Evolutionary conservation across 2,113 vertebrate species (phyloP).

Genomic region (Lepus europaeus): DNA sequence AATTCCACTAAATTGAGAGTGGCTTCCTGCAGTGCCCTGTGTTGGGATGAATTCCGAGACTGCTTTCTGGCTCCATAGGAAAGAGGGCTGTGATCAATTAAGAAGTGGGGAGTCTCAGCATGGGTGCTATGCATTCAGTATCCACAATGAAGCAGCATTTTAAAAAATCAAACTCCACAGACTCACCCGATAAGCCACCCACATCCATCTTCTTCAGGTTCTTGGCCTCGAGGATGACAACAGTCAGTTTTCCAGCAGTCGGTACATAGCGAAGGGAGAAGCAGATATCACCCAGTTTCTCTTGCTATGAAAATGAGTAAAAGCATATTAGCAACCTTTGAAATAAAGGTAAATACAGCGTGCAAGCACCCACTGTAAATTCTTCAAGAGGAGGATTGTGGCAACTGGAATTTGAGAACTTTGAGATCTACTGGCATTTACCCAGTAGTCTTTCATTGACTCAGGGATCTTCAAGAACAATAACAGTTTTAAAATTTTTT

Average conservation of each 20-base stretch:
- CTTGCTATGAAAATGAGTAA: slow-evolving; percentile 92
- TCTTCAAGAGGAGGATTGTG: neutral
- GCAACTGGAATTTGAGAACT: neutral
- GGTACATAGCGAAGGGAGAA: slow-evolving; percentile 99
- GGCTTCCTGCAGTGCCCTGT: slow-evolving; percentile 47
- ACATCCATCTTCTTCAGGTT: slow-evolving; percentile 99
- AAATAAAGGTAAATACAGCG: neutral
- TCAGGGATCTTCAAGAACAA: neutral
- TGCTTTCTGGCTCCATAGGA: neutral
- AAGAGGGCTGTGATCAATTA: slow-evolving; percentile 44
- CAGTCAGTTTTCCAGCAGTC: slow-evolving; percentile 98
- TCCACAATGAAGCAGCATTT: neutral
- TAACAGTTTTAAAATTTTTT: neutral
- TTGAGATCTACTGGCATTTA: neutral
- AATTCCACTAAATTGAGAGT: slow-evolving; percentile 5
- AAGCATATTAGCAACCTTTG: slow-evolving; percentile 21
- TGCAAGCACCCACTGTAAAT: neutral
- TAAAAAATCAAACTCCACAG: slow-evolving; percentile 58
- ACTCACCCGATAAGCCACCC: slow-evolving; percentile 96
- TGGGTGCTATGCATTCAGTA: neutral
- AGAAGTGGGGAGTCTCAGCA: neutral
- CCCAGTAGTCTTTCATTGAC: neutral
- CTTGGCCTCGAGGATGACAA: slow-evolving; percentile 98
- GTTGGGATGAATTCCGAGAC: slow-evolving; percentile 57
- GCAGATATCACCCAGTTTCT: slow-evolving; percentile 99